A percentile compares a stretch with the other conserved stretches of the same genome.
Conservation (phyloP, 2,888 invertebrate genomes). For the Cacoxenus indagator region DNA sequence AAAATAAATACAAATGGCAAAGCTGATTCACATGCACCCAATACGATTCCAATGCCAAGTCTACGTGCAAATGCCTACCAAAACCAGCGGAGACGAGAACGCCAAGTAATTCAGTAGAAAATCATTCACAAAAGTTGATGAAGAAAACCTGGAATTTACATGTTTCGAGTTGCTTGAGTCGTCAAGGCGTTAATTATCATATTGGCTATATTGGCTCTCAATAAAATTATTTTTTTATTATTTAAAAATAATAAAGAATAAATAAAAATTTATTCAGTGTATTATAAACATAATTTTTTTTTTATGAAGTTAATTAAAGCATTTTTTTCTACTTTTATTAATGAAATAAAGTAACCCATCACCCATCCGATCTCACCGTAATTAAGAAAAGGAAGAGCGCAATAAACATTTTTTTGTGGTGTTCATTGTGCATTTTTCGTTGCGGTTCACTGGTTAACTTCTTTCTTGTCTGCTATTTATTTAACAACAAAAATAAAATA, state of each 20-base stretch:
- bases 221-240: too few species aligned
- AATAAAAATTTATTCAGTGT: not conserved
- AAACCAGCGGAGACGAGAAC: not conserved
- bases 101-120: not conserved
- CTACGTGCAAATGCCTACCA: slow-evolving; percentile 18
- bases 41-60: slow-evolving; percentile 21
- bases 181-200: too few species aligned
- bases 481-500: not conserved
- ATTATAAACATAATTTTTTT: too few species aligned
- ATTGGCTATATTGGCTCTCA: too few species aligned
- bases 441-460: not conserved
- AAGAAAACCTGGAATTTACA: slow-evolving; percentile 1
- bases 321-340: not conserved
- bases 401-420: too few species aligned
- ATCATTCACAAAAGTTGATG: not conserved
- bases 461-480: not conserved
- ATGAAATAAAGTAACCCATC: too few species aligned
- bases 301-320: not conserved
- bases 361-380: too few species aligned
- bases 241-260: not conserved
- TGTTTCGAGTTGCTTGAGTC: not conserved
- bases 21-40: too few species aligned
- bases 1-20: too few species aligned
- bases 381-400: too few species aligned
- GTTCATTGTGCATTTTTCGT: not conserved